Percentiles rank a stretch among this genome's conserved stretches.
Evolutionary conservation across 2,113 vertebrate genomes (phyloP).

Genomic region (Cololabis saira): DNA sequence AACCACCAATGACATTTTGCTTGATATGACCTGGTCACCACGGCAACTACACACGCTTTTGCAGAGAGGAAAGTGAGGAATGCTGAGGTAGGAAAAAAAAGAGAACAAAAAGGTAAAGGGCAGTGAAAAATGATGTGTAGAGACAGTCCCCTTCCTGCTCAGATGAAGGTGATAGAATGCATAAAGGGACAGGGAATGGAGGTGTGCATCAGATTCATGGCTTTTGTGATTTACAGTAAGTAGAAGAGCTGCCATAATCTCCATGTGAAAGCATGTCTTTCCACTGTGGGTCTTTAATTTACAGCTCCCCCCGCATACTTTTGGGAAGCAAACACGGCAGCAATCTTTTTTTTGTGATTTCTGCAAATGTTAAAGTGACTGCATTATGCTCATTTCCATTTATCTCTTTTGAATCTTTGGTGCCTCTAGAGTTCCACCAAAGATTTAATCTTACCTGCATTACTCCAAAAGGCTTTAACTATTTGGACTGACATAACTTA

Average conservation of each 20-base stretch:
- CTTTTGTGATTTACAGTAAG: constrained; percentile 40
- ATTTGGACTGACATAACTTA: too few relatives aligned
- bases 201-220: not conserved
- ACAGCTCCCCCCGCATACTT: constrained; percentile 17
- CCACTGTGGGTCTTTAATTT: constrained; percentile 36
- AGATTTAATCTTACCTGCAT: too few relatives aligned
- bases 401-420: too few relatives aligned
- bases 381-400: too few relatives aligned
- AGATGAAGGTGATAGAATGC: constrained; percentile 24
- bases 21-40: constrained; percentile 50
- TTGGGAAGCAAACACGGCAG: constrained; percentile 12
- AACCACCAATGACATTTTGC: constrained; percentile 22
- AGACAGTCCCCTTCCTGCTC: not conserved
- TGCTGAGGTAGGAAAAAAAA: too few relatives aligned
- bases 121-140: too few relatives aligned
- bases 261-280: constrained; percentile 35
- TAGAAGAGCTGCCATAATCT: constrained; percentile 37
- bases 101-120: too few relatives aligned
- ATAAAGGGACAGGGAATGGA: not conserved
- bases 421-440: too few relatives aligned
- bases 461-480: too few relatives aligned
- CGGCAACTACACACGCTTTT: constrained; percentile 47
- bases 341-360: constrained; percentile 24
- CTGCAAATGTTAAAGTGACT: constrained; percentile 11
- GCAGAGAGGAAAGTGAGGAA: not conserved